Evolutionary conservation across 2,888 invertebrate species (phyloP), one percentile per base, ranked within the genome.

Genomic region (Spilarctia lutea): DNA sequence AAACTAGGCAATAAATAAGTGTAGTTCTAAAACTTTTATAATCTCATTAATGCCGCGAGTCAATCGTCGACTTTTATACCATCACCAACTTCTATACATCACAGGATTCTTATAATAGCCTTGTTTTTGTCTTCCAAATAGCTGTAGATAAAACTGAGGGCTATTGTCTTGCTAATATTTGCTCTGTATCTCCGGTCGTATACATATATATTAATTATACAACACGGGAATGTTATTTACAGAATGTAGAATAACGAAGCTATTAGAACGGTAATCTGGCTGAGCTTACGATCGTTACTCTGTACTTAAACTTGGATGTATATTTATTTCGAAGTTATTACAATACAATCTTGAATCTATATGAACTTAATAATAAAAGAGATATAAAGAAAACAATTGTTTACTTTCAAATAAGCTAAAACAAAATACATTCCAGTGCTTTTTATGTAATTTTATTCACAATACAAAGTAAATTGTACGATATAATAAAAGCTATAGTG

Each of bases 51-150:
- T 91, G 86, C 86, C 76, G 83, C 81, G 84, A 90, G 88, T 84
- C 86, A 87, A 88, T 85, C 87, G 83, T 89, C 87, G 87, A 89
- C 68, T 78, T 80, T 85, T 85, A 85, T 80, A 72, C 39, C 65
- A 48, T 68, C 72, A 75, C 56, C 78, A 66, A 87, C 79, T 83
- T 84, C 83, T 81, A 77, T 81, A 84, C 86, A 90, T 89, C 88
- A 86, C 82, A 79, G 83, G 81, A 84, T 88, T 86, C 86, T 87
- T 88, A 87, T 93, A 92, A 93, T 91, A 88, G 91, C 85, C 87
- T 93, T 94, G 94, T 94, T 94, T 94, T 93, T 91, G 91, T 88
- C 85, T 86, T 76, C 82, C 79, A 84, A 89, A 91, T 88, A 85
- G 87, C 83, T 81, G 72, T 70, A 90, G 91, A 91, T 92, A 91